Base-by-base conservation (phyloP, 1,140 invertebrate species). In the Trachelipus rathkii region DNA sequence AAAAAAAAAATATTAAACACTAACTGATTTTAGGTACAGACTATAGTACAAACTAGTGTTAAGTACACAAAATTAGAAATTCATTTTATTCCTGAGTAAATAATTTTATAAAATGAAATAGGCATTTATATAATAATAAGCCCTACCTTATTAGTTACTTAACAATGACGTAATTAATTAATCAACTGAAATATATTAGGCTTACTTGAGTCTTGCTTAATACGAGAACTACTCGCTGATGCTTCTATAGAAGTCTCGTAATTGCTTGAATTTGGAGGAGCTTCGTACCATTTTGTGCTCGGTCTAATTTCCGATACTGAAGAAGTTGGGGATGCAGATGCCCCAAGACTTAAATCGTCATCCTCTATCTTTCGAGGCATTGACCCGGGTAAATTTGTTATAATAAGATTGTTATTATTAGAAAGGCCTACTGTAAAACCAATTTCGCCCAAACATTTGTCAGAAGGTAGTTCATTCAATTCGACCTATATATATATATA, bases 261-360 rank as follows among this genome's bases (percentile, higher is more conserved):
- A 78, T 76, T 76, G 68, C 43, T 78, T 71, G 71, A 66, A 66
- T 23, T 77, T 77, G 60, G 60, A 15, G 45, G 45, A 19, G 74
- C 74, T 67, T 74, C 82, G 43, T 81, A 75, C 71, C 76, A 73
- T 33, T 33, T 33, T 33, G 33, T 33, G 33, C 33, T 33, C 73
- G 72, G 72, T 15, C 75, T 77, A 70, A 45, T 77, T 13, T 77
- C 77, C 1, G 73, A 83, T 81, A 84, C 78, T 74, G 82, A 78
- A 77, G 78, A 82, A 1, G 87, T 87, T n/a, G 88, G 88, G 83
- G 87, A 88, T 9, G 88, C 87, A 0, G 88, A 88, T 7, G 87
- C 87, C 10, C 87, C 88, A 19, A 89, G 78, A 3, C 84, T 82
- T 71, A 88, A 82, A 75, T 88, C 87, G 80, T 88, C 87, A 71